These are phyloP conservation scores for Virgularia gustaviana DNA, from an alignment of 92 coral and sea anemone genomes.

Conservation along the genomic window DNA sequence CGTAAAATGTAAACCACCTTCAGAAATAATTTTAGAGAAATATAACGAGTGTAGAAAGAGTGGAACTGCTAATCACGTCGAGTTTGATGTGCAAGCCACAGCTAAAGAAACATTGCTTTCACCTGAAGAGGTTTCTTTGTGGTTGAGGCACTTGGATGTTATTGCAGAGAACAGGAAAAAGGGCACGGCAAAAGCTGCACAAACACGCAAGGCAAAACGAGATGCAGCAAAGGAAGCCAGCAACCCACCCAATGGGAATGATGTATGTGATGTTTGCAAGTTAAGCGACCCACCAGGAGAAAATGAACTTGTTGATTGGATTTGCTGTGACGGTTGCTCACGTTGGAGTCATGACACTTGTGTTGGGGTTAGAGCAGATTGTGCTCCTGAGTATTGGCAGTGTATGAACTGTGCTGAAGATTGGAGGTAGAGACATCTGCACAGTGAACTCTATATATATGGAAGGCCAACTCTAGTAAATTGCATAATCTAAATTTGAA, in stretches of 20 bases:
- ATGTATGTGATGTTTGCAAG: conserved; percentile 4
- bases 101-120: conserved; percentile 34
- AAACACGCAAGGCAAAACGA: conserved; percentile 15
- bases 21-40: conserved; percentile 15
- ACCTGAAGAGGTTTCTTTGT: conserved; percentile 42
- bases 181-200: conserved; percentile 43
- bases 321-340: conserved; percentile 37
- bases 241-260: neutral
- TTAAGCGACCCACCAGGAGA: neutral
- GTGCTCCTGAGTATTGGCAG: conserved; percentile 25
- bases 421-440: too few species aligned
- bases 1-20: conserved; percentile 26
- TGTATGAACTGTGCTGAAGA: conserved; percentile 37
- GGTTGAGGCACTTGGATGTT: conserved; percentile 38
- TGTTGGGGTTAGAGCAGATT: conserved; percentile 7
- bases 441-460: too few species aligned
- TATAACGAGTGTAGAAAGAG: conserved; percentile 19
- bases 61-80: conserved; percentile 6
- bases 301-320: conserved; percentile 12
- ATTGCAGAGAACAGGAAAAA: conserved; percentile 43
- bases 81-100: conserved; percentile 8
- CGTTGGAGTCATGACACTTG: conserved; percentile 25
- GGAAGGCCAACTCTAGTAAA: too few species aligned
- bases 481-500: too few species aligned
- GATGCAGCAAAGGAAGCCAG: neutral